Base-by-base conservation (phyloP, 2,113 vertebrate genomes). In the Callospermophilus lateralis region DNA sequence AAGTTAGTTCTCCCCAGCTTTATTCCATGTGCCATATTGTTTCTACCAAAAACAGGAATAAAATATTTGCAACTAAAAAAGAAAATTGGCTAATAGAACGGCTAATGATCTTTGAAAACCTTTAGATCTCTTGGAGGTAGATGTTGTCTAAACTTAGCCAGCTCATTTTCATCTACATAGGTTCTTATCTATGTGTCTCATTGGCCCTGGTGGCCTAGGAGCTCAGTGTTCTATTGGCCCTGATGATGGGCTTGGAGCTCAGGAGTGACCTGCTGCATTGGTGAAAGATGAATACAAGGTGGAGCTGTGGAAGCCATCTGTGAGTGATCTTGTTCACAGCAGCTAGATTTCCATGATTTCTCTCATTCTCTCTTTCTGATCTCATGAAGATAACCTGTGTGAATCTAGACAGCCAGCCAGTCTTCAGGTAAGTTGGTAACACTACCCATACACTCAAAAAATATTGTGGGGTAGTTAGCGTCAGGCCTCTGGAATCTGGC, bases 31-130 rank as follows among this genome's bases (percentile, higher is more conserved):
- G 48, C 26, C 83, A 28, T 68, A 28, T 34, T 34, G 4, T 72
- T 84, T 84, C 39, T 76, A 89, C 51, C 70, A 37, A 63, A 72
- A 84, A 48, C 6, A 70, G 70, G 15, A 93, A 70, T 68, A 53
- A 45, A 51, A 63, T 93, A 53, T 84, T 89, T 61, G n/a, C n/a
- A 68, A 58, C 6, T 53, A 30, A 65, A 78, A 70, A 45, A 92
- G 15, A 51, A 48, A 83, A 32, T 32, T 67, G 53, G 24, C 37
- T 55, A 51, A 55, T n/a, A 67, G 0, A 74, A 55, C n/a, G 30
- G 19, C 30, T 42, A 12, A 12, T 53, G 20, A 42, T 34, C 70
- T 76, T 88, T 58, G 55, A 70, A 95, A 78, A 61, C 42, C 34
- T 42, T 42, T 73, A 63, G 4, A 20, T 22, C 19, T 73, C 53